These are phyloP conservation scores for Ophion ellenae DNA, from an alignment of 2,888 invertebrate genomes.

Conservation along the genomic window DNA sequence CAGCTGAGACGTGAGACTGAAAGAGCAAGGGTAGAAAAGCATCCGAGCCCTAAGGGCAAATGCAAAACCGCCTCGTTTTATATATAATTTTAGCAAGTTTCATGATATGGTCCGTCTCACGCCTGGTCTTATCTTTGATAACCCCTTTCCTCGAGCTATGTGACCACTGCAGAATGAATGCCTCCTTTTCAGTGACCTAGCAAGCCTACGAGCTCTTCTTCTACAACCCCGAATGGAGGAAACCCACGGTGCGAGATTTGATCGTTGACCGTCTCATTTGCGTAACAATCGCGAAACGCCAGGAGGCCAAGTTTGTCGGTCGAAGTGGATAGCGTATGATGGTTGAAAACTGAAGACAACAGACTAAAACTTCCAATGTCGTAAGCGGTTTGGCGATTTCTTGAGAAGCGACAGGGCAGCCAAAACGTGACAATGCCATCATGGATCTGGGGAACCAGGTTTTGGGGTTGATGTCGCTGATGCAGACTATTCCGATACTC, in stretches of 20 bases:
- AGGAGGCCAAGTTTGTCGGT: slow-evolving; percentile 51
- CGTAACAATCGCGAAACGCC: slow-evolving; percentile 56
- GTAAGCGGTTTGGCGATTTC: slow-evolving; percentile 17
- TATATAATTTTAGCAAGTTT: slow-evolving; percentile 63
- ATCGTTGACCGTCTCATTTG: slow-evolving; percentile 7
- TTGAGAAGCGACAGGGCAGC: slow-evolving; percentile 33
- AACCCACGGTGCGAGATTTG: slow-evolving; percentile 23
- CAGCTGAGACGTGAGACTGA: slow-evolving; percentile 37
- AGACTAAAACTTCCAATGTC: slow-evolving; percentile 31
- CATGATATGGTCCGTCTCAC: slow-evolving; percentile 29
- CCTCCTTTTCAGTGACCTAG: slow-evolving; percentile 31
- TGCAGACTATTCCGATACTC: not conserved
- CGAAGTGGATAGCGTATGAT: slow-evolving; percentile 53
- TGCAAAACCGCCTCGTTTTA: slow-evolving; percentile 70
- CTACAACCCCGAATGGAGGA: slow-evolving; percentile 14
- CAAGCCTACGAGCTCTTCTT: slow-evolving; percentile 38
- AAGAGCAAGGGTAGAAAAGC: slow-evolving; percentile 60
- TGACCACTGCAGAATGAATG: slow-evolving; percentile 23
- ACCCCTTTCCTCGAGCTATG: slow-evolving; percentile 28
- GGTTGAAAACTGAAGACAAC: slow-evolving; percentile 61
- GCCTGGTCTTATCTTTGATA: slow-evolving; percentile 29
- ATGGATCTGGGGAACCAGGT: too few relatives aligned
- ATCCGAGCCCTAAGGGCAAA: slow-evolving; percentile 64
- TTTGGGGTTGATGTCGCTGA: not conserved
- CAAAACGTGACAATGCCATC: not conserved